Evolutionary conservation across 2,888 invertebrate species (phyloP), one percentile per base, ranked within the genome.

Genomic region (Oscheius myriophilus): DNA sequence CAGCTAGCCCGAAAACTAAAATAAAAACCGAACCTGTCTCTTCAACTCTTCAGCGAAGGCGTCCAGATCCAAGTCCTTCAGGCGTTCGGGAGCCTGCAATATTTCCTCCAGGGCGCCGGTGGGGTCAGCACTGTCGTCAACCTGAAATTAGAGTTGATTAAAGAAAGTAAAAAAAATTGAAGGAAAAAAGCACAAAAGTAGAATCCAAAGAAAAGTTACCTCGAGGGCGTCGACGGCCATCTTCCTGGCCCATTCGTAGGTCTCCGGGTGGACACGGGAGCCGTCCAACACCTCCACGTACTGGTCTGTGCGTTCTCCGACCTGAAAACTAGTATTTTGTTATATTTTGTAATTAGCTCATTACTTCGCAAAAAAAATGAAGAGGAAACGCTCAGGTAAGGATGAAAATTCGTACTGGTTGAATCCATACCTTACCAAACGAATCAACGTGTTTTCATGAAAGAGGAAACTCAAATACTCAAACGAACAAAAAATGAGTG

Each of bases 201-300:
- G 2, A 14, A 2, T 2, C 21, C 21, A 43, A 39, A 23, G 43
- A 33, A 72, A 67, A 43, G 78, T 79, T 83, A 96, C 96, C 84
- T 99, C 98, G 55, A 98, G 89, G 0, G 98, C 98, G 88, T 98
- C 98, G 0, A 97, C 96, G 0, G 98, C 98, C 97, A 98, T 99
- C 89, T 99, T 99, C 49, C 97, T 90, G 0, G 98, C 98, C 97
- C 97, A 97, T 86, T 99, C 98, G 87, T 99, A 99, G 0, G 96
- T 95, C 89, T 99, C 98, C 0, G 97, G 97, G 89, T 98, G 98
- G 0, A 98, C 96, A 81, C 98, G 91, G 0, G 97, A 96, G 0
- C 96, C 96, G 86, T 98, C 98, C 63, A 98, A 89, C 1, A 82
- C 89, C 96, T 93, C 85, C 14, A 85, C 78, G 62, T 83, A 86